These are phyloP conservation scores for Homarus gammarus DNA, from an alignment of 2,888 invertebrate genomes.

Conservation along the genomic window DNA sequence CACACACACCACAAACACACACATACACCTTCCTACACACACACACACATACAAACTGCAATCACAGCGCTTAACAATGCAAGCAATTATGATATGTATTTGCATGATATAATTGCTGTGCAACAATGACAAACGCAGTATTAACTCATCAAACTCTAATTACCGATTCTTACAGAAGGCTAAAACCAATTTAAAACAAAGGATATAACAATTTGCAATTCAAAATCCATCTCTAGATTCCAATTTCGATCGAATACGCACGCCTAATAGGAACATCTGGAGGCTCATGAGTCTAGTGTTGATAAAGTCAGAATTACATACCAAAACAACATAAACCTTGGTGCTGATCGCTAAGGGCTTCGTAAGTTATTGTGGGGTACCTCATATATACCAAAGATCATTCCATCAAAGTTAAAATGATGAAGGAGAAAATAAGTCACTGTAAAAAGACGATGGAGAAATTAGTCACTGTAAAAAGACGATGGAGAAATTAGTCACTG, in stretches of 20 bases:
- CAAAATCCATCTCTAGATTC: constrained; percentile 35
- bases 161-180: constrained; percentile 38
- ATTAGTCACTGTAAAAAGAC: too few species aligned
- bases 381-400: too few species aligned
- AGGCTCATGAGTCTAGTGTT: not conserved
- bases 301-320: not conserved
- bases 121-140: constrained; percentile 45
- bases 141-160: constrained; percentile 53
- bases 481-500: too few species aligned
- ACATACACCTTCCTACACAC: constrained; percentile 44
- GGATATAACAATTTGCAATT: constrained; percentile 27
- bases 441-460: too few species aligned
- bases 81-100: constrained; percentile 57
- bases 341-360: too few species aligned
- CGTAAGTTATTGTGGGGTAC: too few species aligned
- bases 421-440: too few species aligned
- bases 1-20: constrained; percentile 40
- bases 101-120: constrained; percentile 53
- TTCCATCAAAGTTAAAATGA: too few species aligned
- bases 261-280: not conserved
- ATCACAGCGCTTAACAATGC: constrained; percentile 54
- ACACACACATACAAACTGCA: constrained; percentile 27
- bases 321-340: too few species aligned
- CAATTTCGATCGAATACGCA: constrained; percentile 10
- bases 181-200: constrained; percentile 39